Conservation (phyloP, 1,140 invertebrate species). For the Helicoverpa zea region DNA sequence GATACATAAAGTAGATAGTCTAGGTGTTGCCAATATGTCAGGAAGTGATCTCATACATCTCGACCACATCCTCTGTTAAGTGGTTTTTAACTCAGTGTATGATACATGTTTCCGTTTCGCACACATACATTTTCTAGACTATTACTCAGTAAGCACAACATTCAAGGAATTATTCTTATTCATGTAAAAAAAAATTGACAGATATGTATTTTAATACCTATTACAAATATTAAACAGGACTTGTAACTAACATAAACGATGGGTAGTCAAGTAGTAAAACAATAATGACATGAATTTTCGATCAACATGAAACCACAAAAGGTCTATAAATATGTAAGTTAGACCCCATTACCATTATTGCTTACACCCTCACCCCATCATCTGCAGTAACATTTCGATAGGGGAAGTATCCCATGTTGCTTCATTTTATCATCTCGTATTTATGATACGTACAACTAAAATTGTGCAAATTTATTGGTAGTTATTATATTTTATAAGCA, state of each 20-base stretch:
- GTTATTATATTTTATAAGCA: too few species aligned
- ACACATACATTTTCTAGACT: background rate
- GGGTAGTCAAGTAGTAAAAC: too few species aligned
- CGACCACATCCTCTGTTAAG: slow-evolving; percentile 9
- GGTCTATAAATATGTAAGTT: slow-evolving; percentile 37
- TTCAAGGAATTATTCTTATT: too few species aligned
- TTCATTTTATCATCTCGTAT: slow-evolving; percentile 19
- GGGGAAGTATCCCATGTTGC: slow-evolving; percentile 8
- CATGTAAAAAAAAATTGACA: too few species aligned
- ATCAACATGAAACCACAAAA: slow-evolving; percentile 4
- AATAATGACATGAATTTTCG: background rate
- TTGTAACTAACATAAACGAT: too few species aligned
- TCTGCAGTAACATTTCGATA: slow-evolving; percentile 20
- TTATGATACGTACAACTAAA: slow-evolving; percentile 31
- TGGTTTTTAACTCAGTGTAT: background rate
- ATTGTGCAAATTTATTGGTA: slow-evolving; percentile 1
- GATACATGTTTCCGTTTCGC: slow-evolving; percentile 14
- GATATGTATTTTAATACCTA: too few species aligned
- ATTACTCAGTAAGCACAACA: too few species aligned
- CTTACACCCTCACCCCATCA: slow-evolving; percentile 25
- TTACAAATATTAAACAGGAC: too few species aligned
- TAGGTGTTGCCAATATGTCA: background rate
- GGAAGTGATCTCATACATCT: slow-evolving; percentile 4
- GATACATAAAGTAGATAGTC: background rate
- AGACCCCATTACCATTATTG: slow-evolving; percentile 24